These are phyloP conservation scores for Anseranas semipalmata DNA, from an alignment of 2,113 vertebrate genomes.

Conservation along the genomic window DNA sequence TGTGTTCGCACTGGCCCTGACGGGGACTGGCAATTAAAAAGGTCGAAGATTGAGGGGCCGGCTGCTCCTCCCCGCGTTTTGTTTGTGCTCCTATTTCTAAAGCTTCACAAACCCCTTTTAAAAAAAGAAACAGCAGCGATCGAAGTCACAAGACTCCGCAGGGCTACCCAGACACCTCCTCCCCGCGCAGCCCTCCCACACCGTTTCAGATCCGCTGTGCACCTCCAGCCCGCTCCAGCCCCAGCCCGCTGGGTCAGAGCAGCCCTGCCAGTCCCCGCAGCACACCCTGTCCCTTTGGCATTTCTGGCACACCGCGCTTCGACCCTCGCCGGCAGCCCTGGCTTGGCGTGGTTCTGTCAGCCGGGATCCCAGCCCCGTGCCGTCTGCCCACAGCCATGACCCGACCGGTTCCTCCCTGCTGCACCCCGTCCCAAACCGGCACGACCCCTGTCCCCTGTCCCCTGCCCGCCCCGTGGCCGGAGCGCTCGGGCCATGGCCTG, in stretches of 20 bases:
- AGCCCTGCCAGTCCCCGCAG: background rate
- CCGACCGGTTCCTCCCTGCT: background rate
- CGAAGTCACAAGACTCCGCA: conserved; percentile 37
- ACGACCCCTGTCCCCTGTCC: background rate
- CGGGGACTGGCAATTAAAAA: background rate
- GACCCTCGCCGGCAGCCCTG: fast-evolving
- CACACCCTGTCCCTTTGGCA: background rate
- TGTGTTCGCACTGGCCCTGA: background rate
- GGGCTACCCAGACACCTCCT: conserved; percentile 40
- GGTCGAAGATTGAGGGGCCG: background rate
- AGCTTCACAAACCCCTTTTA: background rate
- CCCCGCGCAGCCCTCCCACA: conserved; percentile 35
- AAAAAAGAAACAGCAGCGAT: conserved; percentile 18
- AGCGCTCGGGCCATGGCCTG: background rate
- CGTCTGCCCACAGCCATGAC: background rate
- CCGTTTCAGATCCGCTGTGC: background rate
- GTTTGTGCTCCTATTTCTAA: conserved; percentile 51
- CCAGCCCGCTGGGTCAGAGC: fast-evolving
- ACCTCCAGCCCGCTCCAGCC: background rate
- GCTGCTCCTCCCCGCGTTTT: background rate
- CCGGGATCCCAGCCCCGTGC: fast-evolving
- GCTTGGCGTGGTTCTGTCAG: background rate
- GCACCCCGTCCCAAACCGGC: background rate
- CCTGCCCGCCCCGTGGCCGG: fast-evolving
- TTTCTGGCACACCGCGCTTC: background rate